A percentile compares a stretch with the other conserved stretches of the same genome.
Evolutionary conservation across 2,113 vertebrate species (phyloP).

Genomic region (Dipodomys stephensi): DNA sequence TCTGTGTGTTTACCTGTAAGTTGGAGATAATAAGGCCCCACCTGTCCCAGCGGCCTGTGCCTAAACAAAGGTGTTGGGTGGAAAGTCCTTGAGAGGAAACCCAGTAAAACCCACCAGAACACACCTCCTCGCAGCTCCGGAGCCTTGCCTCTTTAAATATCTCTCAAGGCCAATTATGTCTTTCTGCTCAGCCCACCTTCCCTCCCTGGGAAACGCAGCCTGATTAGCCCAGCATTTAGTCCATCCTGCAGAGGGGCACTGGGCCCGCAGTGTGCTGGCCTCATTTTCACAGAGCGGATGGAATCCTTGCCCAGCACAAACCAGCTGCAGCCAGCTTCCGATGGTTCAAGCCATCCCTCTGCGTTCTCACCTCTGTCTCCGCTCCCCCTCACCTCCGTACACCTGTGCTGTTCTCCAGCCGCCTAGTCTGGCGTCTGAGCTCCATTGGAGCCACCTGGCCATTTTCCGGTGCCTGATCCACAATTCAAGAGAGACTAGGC

Average conservation of each 20-base stretch:
- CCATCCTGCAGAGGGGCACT: background rate
- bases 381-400: background rate
- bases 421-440: fast-evolving
- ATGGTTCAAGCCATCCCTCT: background rate
- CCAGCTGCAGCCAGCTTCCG: background rate
- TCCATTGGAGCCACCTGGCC: background rate
- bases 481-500: background rate
- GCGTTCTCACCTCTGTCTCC: fast-evolving
- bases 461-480: background rate
- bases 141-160: constrained; percentile 37
- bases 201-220: background rate
- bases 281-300: constrained; percentile 19
- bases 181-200: background rate
- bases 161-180: background rate
- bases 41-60: background rate
- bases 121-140: fast-evolving
- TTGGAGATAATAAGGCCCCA: background rate
- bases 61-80: background rate
- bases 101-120: fast-evolving
- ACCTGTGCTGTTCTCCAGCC: background rate
- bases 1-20: background rate
- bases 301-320: background rate
- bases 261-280: background rate
- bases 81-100: background rate
- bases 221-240: constrained; percentile 3